phyloP scores from a whole-genome alignment of 2,888 invertebrate genomes.

The Metellina segmentata region DNA sequence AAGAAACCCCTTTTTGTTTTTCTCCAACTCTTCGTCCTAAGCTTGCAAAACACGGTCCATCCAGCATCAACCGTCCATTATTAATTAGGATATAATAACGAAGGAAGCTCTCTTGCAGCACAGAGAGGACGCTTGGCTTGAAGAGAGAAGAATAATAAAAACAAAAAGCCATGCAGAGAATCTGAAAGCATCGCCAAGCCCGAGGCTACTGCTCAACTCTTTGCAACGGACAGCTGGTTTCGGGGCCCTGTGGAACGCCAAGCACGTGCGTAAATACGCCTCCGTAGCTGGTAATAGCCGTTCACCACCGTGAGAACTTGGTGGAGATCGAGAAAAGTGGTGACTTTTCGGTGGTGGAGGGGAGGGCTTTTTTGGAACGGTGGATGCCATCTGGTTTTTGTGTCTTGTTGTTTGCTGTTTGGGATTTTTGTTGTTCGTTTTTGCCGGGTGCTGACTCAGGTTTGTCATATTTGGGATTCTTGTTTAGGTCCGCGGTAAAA shows the following conservation, averaged over 20 bases:
- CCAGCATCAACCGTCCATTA: neutral
- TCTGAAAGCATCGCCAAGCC: too few relatives aligned
- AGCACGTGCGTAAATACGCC: slow-evolving; percentile 45
- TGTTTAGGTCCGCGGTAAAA: neutral
- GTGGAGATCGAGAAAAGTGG: neutral
- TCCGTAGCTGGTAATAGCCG: slow-evolving; percentile 49
- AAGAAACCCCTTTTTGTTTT: neutral
- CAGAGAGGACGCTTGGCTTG: neutral
- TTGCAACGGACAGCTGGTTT: slow-evolving; percentile 8
- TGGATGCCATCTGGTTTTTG: slow-evolving; percentile 59
- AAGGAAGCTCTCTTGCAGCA: neutral
- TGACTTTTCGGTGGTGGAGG: neutral
- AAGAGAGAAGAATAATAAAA: neutral
- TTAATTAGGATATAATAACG: neutral
- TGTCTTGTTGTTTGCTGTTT: slow-evolving; percentile 36
- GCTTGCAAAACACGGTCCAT: neutral
- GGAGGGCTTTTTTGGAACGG: neutral
- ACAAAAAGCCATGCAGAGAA: neutral
- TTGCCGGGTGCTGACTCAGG: neutral
- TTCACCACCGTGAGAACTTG: slow-evolving; percentile 63
- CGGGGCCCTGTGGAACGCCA: slow-evolving; percentile 35
- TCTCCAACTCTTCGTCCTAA: too few relatives aligned
- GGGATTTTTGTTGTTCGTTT: neutral
- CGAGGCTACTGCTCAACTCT: too few relatives aligned
- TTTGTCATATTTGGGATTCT: neutral